A percentile compares a stretch with the other conserved stretches of the same genome.
These are phyloP conservation scores for Oscarella lobularis DNA, from an alignment of 37 sponge, comb jelly and placozoan species.

Conservation along the genomic window DNA sequence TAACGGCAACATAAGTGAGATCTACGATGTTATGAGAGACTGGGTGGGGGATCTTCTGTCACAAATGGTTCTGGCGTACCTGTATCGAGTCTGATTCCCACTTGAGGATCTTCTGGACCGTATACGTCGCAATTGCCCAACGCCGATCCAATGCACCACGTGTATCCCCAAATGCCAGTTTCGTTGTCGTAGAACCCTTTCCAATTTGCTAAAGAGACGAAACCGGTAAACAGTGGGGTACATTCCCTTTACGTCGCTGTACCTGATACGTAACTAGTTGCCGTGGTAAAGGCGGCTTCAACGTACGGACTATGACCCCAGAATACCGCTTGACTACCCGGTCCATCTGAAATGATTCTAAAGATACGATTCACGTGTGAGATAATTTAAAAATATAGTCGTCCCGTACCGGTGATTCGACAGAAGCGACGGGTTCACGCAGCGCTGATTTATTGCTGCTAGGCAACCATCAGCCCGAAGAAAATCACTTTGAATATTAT, in stretches of 20 bases:
- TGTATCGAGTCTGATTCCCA: background rate
- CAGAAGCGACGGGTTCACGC: slow-evolving; percentile 8
- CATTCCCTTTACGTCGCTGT: too few species aligned
- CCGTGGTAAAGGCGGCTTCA: slow-evolving; percentile 51
- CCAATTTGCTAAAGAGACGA: slow-evolving; percentile 56
- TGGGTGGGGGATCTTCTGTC: background rate
- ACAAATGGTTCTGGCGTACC: background rate
- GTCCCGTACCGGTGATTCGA: slow-evolving; percentile 15
- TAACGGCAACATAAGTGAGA: background rate
- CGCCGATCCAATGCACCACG: slow-evolving; percentile 68
- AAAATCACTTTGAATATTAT: slow-evolving; percentile 15
- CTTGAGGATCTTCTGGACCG: slow-evolving; percentile 24
- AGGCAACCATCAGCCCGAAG: slow-evolving; percentile 22
- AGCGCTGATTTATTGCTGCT: slow-evolving; percentile 13
- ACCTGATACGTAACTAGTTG: slow-evolving; percentile 48
- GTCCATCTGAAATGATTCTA: slow-evolving; percentile 61
- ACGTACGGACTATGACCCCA: slow-evolving; percentile 58
- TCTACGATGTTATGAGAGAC: background rate
- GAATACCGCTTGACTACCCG: slow-evolving; percentile 48
- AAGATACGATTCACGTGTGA: too few species aligned
- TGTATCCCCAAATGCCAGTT: slow-evolving; percentile 50
- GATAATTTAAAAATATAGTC: too few species aligned
- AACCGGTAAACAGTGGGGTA: too few species aligned
- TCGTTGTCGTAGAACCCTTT: slow-evolving; percentile 50
- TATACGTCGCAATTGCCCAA: slow-evolving; percentile 35